Percentiles rank a stretch among this genome's conserved stretches.
Evolutionary conservation across 37 sponge, comb jelly and placozoan species (phyloP).

Genomic region (Haliclona indistincta): DNA sequence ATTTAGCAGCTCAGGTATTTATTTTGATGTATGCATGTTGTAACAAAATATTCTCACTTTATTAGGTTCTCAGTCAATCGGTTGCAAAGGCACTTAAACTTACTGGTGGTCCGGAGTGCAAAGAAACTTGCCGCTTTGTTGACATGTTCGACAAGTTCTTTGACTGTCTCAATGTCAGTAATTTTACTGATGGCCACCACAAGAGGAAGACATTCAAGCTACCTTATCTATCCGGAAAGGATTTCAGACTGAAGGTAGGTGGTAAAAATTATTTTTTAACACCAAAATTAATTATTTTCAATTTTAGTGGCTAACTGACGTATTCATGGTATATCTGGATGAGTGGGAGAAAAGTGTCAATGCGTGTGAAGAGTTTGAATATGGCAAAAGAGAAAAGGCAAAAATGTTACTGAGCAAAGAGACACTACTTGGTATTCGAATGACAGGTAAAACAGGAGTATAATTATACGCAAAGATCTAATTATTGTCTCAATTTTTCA

Average conservation of each 20-base stretch:
- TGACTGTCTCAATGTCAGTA: conserved; percentile 46
- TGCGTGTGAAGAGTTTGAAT: background rate
- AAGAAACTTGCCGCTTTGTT: conserved; percentile 17
- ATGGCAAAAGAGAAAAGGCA: background rate
- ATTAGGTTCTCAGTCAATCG: conserved; percentile 31
- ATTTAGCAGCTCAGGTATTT: conserved; percentile 57
- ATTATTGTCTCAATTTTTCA: background rate
- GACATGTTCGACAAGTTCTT: conserved; percentile 35
- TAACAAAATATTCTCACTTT: background rate
- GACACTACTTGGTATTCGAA: background rate
- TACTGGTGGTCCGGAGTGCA: conserved; percentile 5
- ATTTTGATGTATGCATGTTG: background rate
- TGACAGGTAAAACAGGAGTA: background rate
- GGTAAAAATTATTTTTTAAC: background rate
- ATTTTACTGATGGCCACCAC: background rate
- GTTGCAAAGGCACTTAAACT: conserved; percentile 29
- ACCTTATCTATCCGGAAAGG: conserved; percentile 11
- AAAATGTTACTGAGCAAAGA: background rate
- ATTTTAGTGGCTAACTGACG: background rate
- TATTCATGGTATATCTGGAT: background rate
- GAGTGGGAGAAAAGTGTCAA: conserved; percentile 14
- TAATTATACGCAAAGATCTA: background rate
- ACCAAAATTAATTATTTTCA: background rate
- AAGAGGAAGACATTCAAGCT: background rate
- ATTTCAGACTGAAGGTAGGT: conserved; percentile 5